Conservation (phyloP, 2,797 vertebrate species). For the Brachyalestes nurse region DNA sequence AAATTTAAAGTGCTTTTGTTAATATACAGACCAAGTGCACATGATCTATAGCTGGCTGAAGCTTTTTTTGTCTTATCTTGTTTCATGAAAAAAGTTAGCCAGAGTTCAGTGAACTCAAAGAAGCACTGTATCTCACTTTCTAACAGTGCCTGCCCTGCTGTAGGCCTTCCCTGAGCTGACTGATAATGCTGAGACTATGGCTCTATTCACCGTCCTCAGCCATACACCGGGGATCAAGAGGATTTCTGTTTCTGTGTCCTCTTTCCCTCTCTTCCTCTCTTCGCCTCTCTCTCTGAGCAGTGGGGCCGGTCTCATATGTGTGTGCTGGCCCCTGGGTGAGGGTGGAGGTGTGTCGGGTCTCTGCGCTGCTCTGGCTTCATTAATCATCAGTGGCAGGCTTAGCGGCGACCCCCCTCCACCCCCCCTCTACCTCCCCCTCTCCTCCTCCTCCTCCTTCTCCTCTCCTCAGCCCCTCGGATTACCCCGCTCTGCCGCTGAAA, state of each 20-base stretch:
- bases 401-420: slow-evolving; percentile 90
- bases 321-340: slow-evolving; percentile 92
- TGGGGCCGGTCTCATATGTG: slow-evolving; percentile 89
- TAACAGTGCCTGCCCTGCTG: slow-evolving; percentile 11
- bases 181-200: slow-evolving; percentile 22
- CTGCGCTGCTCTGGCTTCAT: slow-evolving; percentile 96
- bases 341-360: slow-evolving; percentile 97
- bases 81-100: slow-evolving; percentile 3
- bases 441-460: slow-evolving; percentile 66
- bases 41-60: background rate
- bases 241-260: slow-evolving; percentile 28
- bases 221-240: slow-evolving; percentile 39
- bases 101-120: background rate
- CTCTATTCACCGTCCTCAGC: slow-evolving; percentile 12
- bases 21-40: background rate
- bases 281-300: slow-evolving; percentile 42
- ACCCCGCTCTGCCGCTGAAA: slow-evolving; percentile 97
- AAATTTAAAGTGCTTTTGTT: background rate
- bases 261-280: slow-evolving; percentile 17
- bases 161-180: slow-evolving; percentile 24
- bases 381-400: slow-evolving; percentile 98
- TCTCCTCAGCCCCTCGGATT: slow-evolving; percentile 99
- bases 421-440: slow-evolving; percentile 89
- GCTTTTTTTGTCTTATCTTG: background rate
- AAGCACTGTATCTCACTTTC: background rate